These are phyloP conservation scores for Muscina levida DNA, from an alignment of 2,888 invertebrate species.

Conservation along the genomic window DNA sequence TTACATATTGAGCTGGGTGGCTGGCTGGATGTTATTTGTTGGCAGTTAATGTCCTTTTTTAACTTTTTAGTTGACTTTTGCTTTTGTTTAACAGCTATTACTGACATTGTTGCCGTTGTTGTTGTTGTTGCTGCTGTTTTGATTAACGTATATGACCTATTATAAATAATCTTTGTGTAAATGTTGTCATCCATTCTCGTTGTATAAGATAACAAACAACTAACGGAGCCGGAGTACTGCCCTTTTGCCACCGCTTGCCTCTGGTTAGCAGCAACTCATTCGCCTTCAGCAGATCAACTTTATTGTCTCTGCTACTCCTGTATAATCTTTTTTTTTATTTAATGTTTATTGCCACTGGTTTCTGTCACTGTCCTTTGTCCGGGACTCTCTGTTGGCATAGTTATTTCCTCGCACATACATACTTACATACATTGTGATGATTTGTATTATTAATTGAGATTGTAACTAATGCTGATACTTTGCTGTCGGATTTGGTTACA, in stretches of 20 bases:
- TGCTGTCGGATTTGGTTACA: constrained; percentile 5
- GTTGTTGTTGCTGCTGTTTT: constrained; percentile 34
- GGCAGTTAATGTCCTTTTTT: constrained; percentile 49
- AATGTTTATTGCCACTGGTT: constrained; percentile 32
- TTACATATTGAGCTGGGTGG: too few species aligned
- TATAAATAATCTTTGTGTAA: constrained; percentile 70
- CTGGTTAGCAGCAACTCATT: constrained; percentile 9
- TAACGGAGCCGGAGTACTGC: too few species aligned
- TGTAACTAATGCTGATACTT: constrained; percentile 7
- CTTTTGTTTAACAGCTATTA: constrained; percentile 20
- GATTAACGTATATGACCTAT: constrained; percentile 62
- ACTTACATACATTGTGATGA: constrained; percentile 17
- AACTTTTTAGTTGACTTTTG: constrained; percentile 52
- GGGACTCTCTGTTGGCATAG: too few species aligned
- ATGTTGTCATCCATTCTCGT: constrained; percentile 65
- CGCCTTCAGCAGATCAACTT: constrained; percentile 27
- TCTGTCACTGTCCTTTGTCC: background rate
- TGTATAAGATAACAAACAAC: constrained; percentile 14
- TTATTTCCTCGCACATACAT: background rate
- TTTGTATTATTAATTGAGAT: constrained; percentile 48
- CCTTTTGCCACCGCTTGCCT: constrained; percentile 27
- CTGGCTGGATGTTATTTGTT: background rate
- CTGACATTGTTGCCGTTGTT: constrained; percentile 29
- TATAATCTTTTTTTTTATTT: constrained; percentile 45
- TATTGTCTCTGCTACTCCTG: constrained; percentile 11